Conservation (phyloP, 2,113 vertebrate species). For the Cryptomyrus ogoouensis region DNA sequence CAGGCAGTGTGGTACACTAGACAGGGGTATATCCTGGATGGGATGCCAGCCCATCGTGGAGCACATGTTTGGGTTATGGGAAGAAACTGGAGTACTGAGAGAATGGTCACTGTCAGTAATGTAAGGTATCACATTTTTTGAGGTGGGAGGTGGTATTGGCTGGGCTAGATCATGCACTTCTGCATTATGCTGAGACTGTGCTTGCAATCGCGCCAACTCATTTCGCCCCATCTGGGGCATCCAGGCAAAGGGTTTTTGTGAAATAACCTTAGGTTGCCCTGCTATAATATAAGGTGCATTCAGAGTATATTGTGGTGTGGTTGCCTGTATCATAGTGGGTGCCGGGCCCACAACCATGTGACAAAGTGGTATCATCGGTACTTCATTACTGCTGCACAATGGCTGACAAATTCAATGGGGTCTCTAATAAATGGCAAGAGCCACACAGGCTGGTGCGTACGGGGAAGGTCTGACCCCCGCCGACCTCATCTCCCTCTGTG, state of each 20-base stretch:
- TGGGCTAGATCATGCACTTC: neutral
- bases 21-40: neutral
- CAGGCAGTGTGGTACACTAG: neutral
- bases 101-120: neutral
- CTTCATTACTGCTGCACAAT: neutral
- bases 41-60: neutral
- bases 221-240: neutral
- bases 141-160: neutral
- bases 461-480: neutral
- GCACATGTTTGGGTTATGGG: neutral
- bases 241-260: neutral
- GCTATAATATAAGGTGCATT: neutral
- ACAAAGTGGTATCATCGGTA: neutral
- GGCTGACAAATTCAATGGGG: constrained; percentile 15
- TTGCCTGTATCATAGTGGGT: neutral
- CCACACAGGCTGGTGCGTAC: neutral
- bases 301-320: neutral
- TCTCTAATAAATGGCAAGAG: neutral
- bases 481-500: neutral
- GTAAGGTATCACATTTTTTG: neutral
- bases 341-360: neutral
- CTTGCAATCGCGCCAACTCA: neutral
- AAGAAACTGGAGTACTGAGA: neutral
- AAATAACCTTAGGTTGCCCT: neutral
- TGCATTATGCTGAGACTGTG: neutral